Percentiles rank a stretch among this genome's conserved stretches.
phyloP scores from a whole-genome alignment of 2,797 vertebrate species.

The Rhincodon typus region DNA sequence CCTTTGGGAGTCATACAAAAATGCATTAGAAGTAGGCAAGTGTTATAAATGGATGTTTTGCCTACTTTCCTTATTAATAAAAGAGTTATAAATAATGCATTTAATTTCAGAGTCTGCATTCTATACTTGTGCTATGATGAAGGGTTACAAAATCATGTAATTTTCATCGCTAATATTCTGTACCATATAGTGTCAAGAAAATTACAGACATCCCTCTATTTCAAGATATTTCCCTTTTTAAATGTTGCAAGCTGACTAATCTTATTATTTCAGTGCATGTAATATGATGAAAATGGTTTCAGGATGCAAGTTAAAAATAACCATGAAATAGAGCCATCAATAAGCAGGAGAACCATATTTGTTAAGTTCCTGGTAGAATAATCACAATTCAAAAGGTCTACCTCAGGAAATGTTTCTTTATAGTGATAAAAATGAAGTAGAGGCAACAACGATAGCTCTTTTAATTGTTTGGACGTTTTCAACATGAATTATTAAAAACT shows the following conservation, averaged over 20 bases:
- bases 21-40: neutral
- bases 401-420: neutral
- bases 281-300: neutral
- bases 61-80: constrained; percentile 30
- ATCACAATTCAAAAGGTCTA: neutral
- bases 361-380: neutral
- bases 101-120: constrained; percentile 9
- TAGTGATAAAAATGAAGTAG: neutral
- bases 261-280: neutral
- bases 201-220: neutral
- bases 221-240: neutral
- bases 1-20: constrained; percentile 19
- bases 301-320: neutral
- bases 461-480: constrained; percentile 28
- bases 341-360: constrained; percentile 1
- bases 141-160: neutral
- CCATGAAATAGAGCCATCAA: neutral
- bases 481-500: too few species aligned
- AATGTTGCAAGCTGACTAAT: neutral
- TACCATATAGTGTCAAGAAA: neutral
- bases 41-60: neutral
- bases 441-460: neutral
- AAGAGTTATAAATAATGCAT: constrained; percentile 36
- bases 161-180: neutral
- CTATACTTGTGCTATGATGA: neutral